Evolutionary conservation across 2,113 vertebrate species (phyloP), one percentile per base, ranked within the genome.

Genomic region (Bubo scandiacus): DNA sequence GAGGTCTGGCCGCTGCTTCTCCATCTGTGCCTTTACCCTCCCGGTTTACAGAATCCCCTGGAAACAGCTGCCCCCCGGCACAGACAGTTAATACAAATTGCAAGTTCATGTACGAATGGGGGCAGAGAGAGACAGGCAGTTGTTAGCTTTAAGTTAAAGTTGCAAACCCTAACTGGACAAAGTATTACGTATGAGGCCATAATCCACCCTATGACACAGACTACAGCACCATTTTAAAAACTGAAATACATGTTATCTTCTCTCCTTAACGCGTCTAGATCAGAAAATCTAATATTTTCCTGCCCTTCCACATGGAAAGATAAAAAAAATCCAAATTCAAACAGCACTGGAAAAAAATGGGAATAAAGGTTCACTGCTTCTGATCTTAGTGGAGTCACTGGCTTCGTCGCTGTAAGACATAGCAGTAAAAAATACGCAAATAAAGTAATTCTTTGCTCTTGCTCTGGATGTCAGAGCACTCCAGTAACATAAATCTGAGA

Each of bases 21-120:
- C 55, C 38, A 8, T 8, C 38, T 55, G 20, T 10, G 2, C 16
- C 66, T 43, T 79, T 9, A 54, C 25, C 9, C 23, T 43, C 17
- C 38, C 4, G 1, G 13, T 23, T 62, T 38, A 55, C 16, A 55
- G 70, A 63, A 77, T 5, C 10, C 29, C 21, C 49, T n/a, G 26
- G 9, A 42, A 2, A 2, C 17, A 68, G n/a, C 23, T 45, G 27
- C 4, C 7, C 26, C 5, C 11, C 4, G 2, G 27, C 8, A 58
- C 25, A 84, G 32, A 15, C 51, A 61, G 32, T 30, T 34, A 30
- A 47, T 12, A 29, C 40, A 21, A 58, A 36, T 2, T 40, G 8
- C 43, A 58, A 42, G 8, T 12, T 22, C 26, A 7, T 19, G 21
- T 59, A 12, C 20, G 47, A 78, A 47, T 0, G 0, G 15, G 19